Evolutionary conservation across 2,113 vertebrate species (phyloP), one percentile per base, ranked within the genome.

Genomic region (Aptenodytes patagonicus): DNA sequence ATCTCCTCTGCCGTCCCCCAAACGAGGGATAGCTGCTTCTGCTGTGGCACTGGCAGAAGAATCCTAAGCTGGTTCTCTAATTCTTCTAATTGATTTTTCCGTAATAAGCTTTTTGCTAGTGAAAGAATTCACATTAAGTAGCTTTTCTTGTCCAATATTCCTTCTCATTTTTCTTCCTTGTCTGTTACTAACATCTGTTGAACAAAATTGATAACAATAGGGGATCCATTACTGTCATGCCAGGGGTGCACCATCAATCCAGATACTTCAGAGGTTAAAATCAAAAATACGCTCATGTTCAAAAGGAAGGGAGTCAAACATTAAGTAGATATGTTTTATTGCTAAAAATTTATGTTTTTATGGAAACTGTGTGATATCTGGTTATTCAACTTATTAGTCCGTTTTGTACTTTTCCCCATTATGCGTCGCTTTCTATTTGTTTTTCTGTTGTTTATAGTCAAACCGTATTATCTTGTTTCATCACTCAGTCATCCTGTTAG

Each of bases 111-210:
- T 84, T 65, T 82, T 13, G 10, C 31, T 62, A 54, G 25, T 4
- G 15, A 85, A 36, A 93, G 64, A 93, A 80, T 75, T 92, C 78
- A 46, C 72, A 72, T 87, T 58, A 66, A 78, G 22, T 21, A 77
- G 83, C 72, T 96, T 92, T 93, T 71, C 91, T 82, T 57, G 57
- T 75, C 86, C 70, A 32, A 44, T n/a, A 28, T 49, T 17, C 44
- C 42, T 38, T 46, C 82, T 90, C 93, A 85, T 97, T 96, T 97
- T 78, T 98, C 95, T 95, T 87, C 83, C 72, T 83, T 62, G 90
- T 91, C 95, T 87, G 71, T 71, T 17, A 17, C 46, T 64, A 96
- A 91, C 97, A 98, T 97, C 95, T 97, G 97, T 36, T 82, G 91
- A 96, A 93, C 79, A 72, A 97, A 97, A 95, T 3, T 77, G 97